A percentile compares a stretch with the other conserved stretches of the same genome.
These are phyloP conservation scores for Calliopum simillimum DNA, from an alignment of 2,888 invertebrate genomes.

Conservation along the genomic window DNA sequence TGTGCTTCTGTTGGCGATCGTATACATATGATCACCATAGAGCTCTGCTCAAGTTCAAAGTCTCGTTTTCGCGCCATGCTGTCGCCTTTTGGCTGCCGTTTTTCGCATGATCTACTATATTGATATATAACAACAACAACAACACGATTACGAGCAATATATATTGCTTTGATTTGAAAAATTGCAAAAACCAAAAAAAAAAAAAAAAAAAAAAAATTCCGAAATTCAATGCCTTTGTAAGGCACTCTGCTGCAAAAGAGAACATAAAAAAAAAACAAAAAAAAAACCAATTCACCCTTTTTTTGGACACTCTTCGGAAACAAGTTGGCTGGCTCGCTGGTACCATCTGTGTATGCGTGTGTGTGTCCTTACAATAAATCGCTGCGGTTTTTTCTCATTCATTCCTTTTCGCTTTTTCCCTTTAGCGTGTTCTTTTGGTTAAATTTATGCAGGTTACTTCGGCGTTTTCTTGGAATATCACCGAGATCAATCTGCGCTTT, in stretches of 20 bases:
- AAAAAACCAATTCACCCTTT: slow-evolving; percentile 27
- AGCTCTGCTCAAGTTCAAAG: slow-evolving; percentile 30
- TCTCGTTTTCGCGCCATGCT: slow-evolving; percentile 35
- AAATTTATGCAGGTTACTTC: slow-evolving; percentile 52
- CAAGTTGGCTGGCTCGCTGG: slow-evolving; percentile 36
- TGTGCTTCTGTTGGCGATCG: not conserved
- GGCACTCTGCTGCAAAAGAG: slow-evolving; percentile 31
- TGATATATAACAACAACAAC: not conserved
- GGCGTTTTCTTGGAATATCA: slow-evolving; percentile 63
- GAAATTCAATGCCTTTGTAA: slow-evolving; percentile 46
- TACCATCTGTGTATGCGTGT: slow-evolving; percentile 24
- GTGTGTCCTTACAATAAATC: slow-evolving; percentile 21
- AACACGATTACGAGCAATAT: not conserved
- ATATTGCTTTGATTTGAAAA: not conserved
- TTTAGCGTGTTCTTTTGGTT: slow-evolving; percentile 31
- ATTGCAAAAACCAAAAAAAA: too few relatives aligned
- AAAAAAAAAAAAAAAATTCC: slow-evolving; percentile 5
- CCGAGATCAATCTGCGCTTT: slow-evolving; percentile 61
- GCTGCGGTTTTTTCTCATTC: not conserved
- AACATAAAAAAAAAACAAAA: slow-evolving; percentile 25
- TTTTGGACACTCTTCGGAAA: slow-evolving; percentile 28
- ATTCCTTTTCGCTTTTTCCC: slow-evolving; percentile 4
- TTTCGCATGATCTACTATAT: slow-evolving; percentile 25
- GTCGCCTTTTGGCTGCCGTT: slow-evolving; percentile 37
- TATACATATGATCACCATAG: not conserved